phyloP scores from a whole-genome alignment of 2,888 invertebrate species.

The Drosophila meridionalis region DNA sequence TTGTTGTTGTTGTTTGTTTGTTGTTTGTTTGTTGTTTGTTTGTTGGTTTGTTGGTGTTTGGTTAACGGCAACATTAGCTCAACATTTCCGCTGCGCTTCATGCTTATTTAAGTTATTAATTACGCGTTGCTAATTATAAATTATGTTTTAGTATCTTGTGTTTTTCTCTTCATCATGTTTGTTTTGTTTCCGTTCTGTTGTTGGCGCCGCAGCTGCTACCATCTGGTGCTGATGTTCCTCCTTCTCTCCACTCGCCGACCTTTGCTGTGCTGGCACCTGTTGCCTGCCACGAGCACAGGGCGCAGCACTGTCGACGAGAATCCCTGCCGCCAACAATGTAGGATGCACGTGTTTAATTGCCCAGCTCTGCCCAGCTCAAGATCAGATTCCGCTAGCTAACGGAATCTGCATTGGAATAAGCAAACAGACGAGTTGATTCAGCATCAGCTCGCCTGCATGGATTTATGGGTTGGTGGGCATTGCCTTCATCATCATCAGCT shows the following conservation, averaged over 20 bases:
- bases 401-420: conserved; percentile 8
- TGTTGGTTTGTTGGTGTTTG: conserved; percentile 28
- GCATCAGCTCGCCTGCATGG: conserved; percentile 5
- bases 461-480: conserved; percentile 26
- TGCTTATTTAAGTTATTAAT: conserved; percentile 53
- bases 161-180: conserved; percentile 25
- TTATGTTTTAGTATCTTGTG: conserved; percentile 57
- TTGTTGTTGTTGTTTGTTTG: conserved; percentile 18
- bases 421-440: neutral
- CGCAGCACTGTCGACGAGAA: conserved; percentile 25
- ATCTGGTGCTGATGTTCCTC: conserved; percentile 8
- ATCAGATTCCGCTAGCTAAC: neutral
- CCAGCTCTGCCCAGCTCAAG: conserved; percentile 19
- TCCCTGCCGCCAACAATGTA: conserved; percentile 23
- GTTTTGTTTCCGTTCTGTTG: conserved; percentile 13
- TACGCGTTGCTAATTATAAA: conserved; percentile 72
- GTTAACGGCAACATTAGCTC: conserved; percentile 39
- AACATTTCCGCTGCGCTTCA: conserved; percentile 39
- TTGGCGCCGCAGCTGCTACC: conserved; percentile 13
- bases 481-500: conserved; percentile 69
- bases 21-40: conserved; percentile 5
- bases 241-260: conserved; percentile 7
- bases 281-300: conserved; percentile 51
- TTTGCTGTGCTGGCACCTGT: conserved; percentile 1
- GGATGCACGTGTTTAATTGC: conserved; percentile 46